Base-by-base conservation (phyloP, 1,140 invertebrate species). In the Cydia fagiglandana region DNA sequence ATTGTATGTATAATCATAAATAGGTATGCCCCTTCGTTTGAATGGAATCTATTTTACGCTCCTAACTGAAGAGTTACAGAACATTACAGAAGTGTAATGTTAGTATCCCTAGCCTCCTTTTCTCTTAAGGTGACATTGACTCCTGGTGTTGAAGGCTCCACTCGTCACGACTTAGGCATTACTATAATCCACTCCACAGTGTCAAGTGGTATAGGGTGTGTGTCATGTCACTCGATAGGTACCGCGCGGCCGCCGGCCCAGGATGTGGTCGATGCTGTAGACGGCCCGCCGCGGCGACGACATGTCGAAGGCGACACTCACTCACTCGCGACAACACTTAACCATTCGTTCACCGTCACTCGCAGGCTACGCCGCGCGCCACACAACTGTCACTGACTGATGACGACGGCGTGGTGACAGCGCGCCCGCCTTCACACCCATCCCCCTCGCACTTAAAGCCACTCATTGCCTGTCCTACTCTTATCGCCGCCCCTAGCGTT, bases 251-350 rank as follows among this genome's bases (percentile, higher is more conserved):
- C 66, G n/a, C 20, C 74, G 74, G 50, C 89, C 89, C 15, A 91
- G 86, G 73, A 91, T 91, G 76, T 84, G 90, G 79, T 91, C 90
- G 50, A 91, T 91, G 68, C 88, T 89, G 78, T 90, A 90, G 20
- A 86, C 88, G 30, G 88, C 76, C 13, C 74, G 56, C 86, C 86
- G 30, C 88, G 87, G 3, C 88, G 83, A 75, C 77, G 88, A 82
- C 89, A 89, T 61, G 53, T 88, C 17, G 47, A 50, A 4, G 15
- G 53, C 53, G 53, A 56, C 53, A 61, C 56, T 61, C 56, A 24
- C 56, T 24, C 56, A 24, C 56, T 20, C 17, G 30, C 79, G 74
- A 34, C 70, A 74, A 74, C 41, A 41, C 10, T 73, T 45, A 24
- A 64, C 56, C 73, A 73, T 15, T 50, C 64, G 17, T n/a, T 15